A percentile compares a stretch with the other conserved stretches of the same genome.
Conservation (phyloP, 2,888 invertebrate species). For the Lithophane leautieri region DNA sequence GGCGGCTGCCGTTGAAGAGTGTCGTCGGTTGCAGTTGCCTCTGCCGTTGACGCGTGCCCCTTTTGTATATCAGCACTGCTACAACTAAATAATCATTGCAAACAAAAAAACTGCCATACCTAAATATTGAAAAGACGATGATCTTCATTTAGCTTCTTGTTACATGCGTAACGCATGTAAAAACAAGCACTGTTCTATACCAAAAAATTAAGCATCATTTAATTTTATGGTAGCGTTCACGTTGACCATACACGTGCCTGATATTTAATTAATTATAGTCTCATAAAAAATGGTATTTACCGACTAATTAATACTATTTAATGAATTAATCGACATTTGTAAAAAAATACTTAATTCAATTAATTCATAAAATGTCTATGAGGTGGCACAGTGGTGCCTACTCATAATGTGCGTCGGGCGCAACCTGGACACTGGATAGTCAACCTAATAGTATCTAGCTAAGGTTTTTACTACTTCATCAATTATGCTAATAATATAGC, state of each 20-base stretch:
- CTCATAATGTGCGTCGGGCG: too few relatives aligned
- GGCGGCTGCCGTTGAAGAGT: too few relatives aligned
- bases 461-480: not conserved
- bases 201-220: too few relatives aligned
- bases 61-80: too few relatives aligned
- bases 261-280: slow-evolving; percentile 5
- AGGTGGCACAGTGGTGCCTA: too few relatives aligned
- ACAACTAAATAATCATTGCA: too few relatives aligned
- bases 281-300: not conserved
- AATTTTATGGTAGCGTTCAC: not conserved
- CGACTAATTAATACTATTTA: not conserved
- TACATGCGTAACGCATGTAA: not conserved
- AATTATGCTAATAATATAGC: not conserved
- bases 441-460: too few relatives aligned
- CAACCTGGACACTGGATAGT: too few relatives aligned
- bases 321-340: not conserved
- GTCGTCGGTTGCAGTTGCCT: too few relatives aligned
- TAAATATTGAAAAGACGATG: not conserved
- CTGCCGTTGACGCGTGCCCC: too few relatives aligned
- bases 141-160: not conserved
- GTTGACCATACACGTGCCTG: not conserved
- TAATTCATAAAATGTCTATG: too few relatives aligned
- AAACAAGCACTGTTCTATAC: not conserved
- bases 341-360: not conserved
- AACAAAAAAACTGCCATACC: not conserved